Percentiles rank a stretch among this genome's conserved stretches.
These are phyloP conservation scores for Drosophila flavopinicola DNA, from an alignment of 2,888 invertebrate genomes.

Conservation along the genomic window DNA sequence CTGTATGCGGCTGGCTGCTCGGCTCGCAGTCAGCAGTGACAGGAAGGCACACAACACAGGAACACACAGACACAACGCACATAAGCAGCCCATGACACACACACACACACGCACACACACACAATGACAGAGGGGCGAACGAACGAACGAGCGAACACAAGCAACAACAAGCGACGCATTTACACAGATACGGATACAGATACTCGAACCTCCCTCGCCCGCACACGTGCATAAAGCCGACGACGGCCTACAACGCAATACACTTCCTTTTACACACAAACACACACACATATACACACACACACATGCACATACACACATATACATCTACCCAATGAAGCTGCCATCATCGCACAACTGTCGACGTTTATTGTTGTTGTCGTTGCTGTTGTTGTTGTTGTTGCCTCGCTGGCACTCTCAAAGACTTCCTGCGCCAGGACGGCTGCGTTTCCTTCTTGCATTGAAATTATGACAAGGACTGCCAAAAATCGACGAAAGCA, in stretches of 20 bases:
- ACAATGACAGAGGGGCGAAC: constrained; percentile 49
- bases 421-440: constrained; percentile 69
- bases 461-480: constrained; percentile 76
- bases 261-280: constrained; percentile 76
- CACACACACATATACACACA: constrained; percentile 17
- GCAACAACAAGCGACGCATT: constrained; percentile 59
- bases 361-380: constrained; percentile 54
- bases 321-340: constrained; percentile 78
- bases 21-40: constrained; percentile 58
- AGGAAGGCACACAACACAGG: constrained; percentile 69
- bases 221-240: constrained; percentile 62
- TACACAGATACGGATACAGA: constrained; percentile 81
- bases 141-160: constrained; percentile 51
- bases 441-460: constrained; percentile 55
- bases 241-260: constrained; percentile 76
- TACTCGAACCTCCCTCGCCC: constrained; percentile 75
- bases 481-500: constrained; percentile 64
- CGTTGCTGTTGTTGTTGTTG: constrained; percentile 12
- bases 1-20: constrained; percentile 41
- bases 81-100: constrained; percentile 64
- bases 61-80: constrained; percentile 57
- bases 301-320: constrained; percentile 36
- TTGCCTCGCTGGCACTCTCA: constrained; percentile 35
- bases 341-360: constrained; percentile 72
- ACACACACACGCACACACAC: constrained; percentile 50